Evolutionary conservation across 1,140 invertebrate species (phyloP).

Genomic region (Cydia amplana): DNA sequence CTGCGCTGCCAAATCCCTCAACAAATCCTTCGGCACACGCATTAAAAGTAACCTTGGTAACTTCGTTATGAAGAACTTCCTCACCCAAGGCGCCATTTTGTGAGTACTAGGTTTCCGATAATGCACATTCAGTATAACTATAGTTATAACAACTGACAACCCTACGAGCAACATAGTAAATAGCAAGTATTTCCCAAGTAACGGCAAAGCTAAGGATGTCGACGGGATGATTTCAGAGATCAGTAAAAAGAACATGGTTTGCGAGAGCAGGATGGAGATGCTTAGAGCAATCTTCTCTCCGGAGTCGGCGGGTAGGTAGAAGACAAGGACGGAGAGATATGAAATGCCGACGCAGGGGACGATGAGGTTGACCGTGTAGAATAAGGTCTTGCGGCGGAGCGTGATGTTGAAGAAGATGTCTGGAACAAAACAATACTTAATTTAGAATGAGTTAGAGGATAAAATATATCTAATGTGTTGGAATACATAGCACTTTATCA

Average conservation of each 20-base stretch:
- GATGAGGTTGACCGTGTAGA: constrained; percentile 98
- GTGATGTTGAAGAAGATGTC: constrained; percentile 99
- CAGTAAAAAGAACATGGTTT: constrained; percentile 99
- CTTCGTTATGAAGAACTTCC: constrained; percentile 91
- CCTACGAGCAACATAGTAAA: constrained; percentile 99
- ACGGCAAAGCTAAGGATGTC: constrained; percentile 96
- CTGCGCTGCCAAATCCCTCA: constrained; percentile 88
- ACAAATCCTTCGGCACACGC: constrained; percentile 90
- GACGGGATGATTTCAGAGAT: constrained; percentile 99
- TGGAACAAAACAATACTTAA: constrained; percentile 63
- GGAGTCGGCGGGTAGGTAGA: constrained; percentile 98
- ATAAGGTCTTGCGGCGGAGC: constrained; percentile 94
- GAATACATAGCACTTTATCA: too few species aligned
- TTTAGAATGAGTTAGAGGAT: background rate
- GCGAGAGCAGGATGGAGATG: constrained; percentile 98
- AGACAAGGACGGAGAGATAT: constrained; percentile 94
- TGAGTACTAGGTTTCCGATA: constrained; percentile 99
- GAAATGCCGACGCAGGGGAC: constrained; percentile 96
- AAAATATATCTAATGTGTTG: background rate
- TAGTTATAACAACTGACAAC: constrained; percentile 97
- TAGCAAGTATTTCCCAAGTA: constrained; percentile 98
- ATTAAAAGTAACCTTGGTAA: constrained; percentile 92
- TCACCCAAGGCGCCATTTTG: constrained; percentile 95
- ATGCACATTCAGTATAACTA: constrained; percentile 99
- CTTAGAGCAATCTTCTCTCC: constrained; percentile 99